Evolutionary conservation across 2,888 invertebrate genomes (phyloP).

Genomic region (Vannuccia rotundouncinata): DNA sequence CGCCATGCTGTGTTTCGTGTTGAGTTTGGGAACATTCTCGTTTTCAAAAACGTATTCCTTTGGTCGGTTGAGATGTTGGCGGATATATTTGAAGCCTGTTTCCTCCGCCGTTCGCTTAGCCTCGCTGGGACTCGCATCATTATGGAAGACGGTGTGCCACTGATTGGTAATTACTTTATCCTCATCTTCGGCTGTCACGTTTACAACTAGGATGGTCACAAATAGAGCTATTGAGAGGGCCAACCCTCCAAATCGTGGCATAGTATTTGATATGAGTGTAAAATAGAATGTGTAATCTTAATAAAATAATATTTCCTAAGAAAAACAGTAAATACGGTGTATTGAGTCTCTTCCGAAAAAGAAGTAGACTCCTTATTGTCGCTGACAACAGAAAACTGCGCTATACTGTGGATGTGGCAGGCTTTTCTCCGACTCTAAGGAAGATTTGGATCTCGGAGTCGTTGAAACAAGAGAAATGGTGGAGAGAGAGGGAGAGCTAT

Average conservation of each 20-base stretch:
- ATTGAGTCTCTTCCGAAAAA: background rate
- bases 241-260: background rate
- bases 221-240: no score
- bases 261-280: no score
- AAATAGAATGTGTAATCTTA: background rate
- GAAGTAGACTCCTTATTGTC: background rate
- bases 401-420: background rate
- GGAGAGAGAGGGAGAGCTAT: background rate
- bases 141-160: conserved; percentile 32
- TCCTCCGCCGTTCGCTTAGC: conserved; percentile 35
- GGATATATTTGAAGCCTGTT: conserved; percentile 32
- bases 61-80: conserved; percentile 26
- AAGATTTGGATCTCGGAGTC: background rate
- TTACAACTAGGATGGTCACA: no score
- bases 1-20: conserved; percentile 5
- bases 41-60: conserved; percentile 34
- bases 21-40: conserved; percentile 15
- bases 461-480: background rate
- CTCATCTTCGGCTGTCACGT: background rate
- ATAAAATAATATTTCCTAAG: background rate
- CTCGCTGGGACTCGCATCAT: conserved; percentile 7
- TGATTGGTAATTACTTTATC: conserved; percentile 35
- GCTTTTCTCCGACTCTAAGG: background rate
- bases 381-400: background rate
- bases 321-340: background rate